Evolutionary conservation across 2,797 vertebrate genomes (phyloP).

Genomic region (Peromyscus aztecus): DNA sequence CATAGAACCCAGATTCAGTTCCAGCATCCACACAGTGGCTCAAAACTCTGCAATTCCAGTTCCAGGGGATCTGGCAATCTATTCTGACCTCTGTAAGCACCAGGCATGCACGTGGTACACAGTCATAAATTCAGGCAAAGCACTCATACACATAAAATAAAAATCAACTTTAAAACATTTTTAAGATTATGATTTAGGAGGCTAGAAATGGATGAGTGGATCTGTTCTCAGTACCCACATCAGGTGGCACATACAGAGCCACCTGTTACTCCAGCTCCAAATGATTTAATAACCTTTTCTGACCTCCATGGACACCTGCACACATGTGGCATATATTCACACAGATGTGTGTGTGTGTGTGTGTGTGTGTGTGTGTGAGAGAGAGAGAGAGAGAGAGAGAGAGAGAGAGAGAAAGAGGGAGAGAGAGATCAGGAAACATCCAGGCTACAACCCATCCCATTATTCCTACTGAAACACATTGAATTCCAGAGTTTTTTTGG

Average conservation of each 20-base stretch:
- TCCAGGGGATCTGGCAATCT: background rate
- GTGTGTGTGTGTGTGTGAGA: background rate
- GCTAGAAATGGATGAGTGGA: background rate
- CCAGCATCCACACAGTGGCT: background rate
- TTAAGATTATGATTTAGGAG: background rate
- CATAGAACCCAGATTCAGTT: background rate
- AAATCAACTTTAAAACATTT: background rate
- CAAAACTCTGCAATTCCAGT: background rate
- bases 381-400: no score
- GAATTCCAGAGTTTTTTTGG: background rate
- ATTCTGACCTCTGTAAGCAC: background rate
- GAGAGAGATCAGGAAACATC: background rate
- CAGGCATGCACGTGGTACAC: background rate
- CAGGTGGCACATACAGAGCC: background rate
- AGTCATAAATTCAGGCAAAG: background rate
- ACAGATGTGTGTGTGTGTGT: background rate
- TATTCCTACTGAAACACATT: conserved; percentile 38
- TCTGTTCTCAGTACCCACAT: background rate
- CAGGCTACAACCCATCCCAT: background rate
- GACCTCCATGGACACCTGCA: background rate
- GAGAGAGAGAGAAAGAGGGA: no score
- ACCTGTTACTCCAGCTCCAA: background rate
- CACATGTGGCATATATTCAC: background rate
- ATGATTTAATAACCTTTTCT: background rate
- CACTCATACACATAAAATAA: background rate